Base-by-base conservation (phyloP, 2,888 invertebrate species). In the Spodoptera littoralis region DNA sequence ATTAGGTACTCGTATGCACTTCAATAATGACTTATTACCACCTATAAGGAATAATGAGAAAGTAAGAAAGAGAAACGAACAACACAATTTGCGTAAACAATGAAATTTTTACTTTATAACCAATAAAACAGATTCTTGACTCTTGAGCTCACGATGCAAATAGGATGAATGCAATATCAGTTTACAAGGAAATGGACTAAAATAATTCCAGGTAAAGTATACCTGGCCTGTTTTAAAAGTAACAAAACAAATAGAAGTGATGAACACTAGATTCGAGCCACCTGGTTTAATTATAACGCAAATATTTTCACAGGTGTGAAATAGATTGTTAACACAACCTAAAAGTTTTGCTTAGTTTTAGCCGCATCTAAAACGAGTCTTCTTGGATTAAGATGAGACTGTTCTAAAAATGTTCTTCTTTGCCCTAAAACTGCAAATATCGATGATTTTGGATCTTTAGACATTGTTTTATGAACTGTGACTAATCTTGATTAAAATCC, bases 301-400 rank as follows among this genome's bases (percentile, higher is more conserved):
- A 58, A 73, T 68, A 63, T 73, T 73, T 73, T 62, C 55, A 27
- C 73, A 73, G 52, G 62, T 73, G 73, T 11, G 8, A 62, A 71
- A 55, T 52, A 56, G 47, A 36, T 51, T 45, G 44, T 50, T 49
- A 52, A 46, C 48, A 52, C 30, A 55, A 36, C 24, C 51, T 42
- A 12, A 52, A 59, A 18, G 9, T n/a, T 46, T 49, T 11, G 43
- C 43, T n/a, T n/a, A n/a, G n/a, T n/a, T n/a, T n/a, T n/a, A 27
- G 1, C n/a, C 11, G 27, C 8, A 27, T 46, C 11, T 18, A 52
- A n/a, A 64, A 42, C 11, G 30, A 12, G n/a, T 43, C 36, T 36
- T 2, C 22, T 24, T 45, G 9, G 11, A 42, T 36, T 8, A 36
- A 36, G 36, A 36, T 36, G 36, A 36, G 36, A 36, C 36, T 1